Evolutionary conservation across 2,113 vertebrate genomes (phyloP).

Genomic region (Leptosomus discolor): DNA sequence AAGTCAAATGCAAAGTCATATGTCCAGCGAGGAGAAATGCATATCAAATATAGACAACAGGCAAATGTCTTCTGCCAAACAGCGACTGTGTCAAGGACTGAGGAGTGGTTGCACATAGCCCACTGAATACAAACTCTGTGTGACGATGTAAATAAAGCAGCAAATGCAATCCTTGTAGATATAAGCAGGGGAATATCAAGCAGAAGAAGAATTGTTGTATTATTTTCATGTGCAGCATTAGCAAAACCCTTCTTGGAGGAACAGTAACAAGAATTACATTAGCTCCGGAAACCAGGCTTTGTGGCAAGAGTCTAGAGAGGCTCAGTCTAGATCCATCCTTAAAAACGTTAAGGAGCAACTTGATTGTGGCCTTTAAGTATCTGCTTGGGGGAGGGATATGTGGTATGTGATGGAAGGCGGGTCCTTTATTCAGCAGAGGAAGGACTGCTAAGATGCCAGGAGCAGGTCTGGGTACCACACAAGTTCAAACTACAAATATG

Average conservation of each 20-base stretch:
- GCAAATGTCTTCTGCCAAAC: neutral
- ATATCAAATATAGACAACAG: neutral
- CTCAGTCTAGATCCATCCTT: neutral
- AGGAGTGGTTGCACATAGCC: neutral
- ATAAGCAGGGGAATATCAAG: neutral
- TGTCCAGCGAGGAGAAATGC: neutral
- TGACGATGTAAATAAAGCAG: neutral
- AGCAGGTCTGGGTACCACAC: neutral
- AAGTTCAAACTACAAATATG: neutral
- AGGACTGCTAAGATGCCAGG: neutral
- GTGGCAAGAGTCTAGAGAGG: neutral
- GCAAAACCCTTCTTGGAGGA: neutral
- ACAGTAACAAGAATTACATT: neutral
- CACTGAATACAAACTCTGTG: neutral
- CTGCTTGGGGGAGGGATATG: neutral
- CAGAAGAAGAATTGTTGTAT: neutral
- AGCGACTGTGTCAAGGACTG: neutral
- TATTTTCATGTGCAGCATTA: neutral
- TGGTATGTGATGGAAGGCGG: neutral
- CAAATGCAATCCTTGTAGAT: neutral
- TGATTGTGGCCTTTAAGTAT: neutral
- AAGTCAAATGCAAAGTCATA: constrained; percentile 41
- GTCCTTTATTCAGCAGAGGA: neutral
- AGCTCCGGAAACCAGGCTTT: neutral
- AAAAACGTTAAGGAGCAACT: neutral